phyloP scores from a whole-genome alignment of 2,888 invertebrate species.

The Drosophila testacea region DNA sequence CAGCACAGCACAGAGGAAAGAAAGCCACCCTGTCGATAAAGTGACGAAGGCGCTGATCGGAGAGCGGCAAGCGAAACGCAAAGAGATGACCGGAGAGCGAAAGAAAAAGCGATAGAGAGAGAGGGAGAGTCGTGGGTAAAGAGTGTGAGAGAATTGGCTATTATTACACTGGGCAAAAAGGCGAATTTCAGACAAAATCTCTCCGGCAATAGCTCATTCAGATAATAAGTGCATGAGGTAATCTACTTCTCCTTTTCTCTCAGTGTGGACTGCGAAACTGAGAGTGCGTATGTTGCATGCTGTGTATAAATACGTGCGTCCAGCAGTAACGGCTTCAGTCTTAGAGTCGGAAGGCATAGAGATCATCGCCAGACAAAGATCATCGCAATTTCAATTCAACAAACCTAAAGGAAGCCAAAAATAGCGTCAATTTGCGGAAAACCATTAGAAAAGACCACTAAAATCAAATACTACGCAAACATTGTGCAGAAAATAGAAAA shows the following conservation, averaged over 20 bases:
- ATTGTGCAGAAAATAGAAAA: constrained; percentile 38
- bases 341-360: constrained; percentile 44
- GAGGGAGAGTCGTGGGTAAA: background rate
- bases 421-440: constrained; percentile 28
- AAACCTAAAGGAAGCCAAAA: constrained; percentile 31
- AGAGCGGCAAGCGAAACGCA: constrained; percentile 16
- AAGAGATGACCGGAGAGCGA: constrained; percentile 8
- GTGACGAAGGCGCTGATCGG: constrained; percentile 38
- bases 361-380: constrained; percentile 46
- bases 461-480: constrained; percentile 5
- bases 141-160: constrained; percentile 7
- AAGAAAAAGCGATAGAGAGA: constrained; percentile 2
- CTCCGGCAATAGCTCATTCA: background rate
- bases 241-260: background rate
- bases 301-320: constrained; percentile 68
- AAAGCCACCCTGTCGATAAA: constrained; percentile 59
- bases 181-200: background rate
- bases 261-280: constrained; percentile 30
- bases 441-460: constrained; percentile 22
- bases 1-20: constrained; percentile 39
- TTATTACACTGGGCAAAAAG: constrained; percentile 23
- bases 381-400: constrained; percentile 6
- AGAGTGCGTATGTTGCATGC: constrained; percentile 49
- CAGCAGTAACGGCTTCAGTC: constrained; percentile 51
- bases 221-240: background rate